Evolutionary conservation across 1,140 invertebrate genomes (phyloP), one percentile per base, ranked within the genome.

Genomic region (Halyomorpha halys): DNA sequence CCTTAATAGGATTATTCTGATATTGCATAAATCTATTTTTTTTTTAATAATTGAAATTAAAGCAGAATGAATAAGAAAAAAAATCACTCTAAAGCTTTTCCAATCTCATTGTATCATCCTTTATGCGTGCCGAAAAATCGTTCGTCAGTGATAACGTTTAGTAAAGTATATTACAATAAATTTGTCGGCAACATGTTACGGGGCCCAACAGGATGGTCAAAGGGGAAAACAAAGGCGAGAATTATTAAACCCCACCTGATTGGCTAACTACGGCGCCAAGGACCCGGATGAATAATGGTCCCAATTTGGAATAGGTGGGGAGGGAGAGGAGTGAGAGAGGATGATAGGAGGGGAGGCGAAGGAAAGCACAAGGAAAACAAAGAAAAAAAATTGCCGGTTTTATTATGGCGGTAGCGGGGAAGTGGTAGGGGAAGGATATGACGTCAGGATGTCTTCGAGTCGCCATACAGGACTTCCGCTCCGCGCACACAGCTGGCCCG

Each of bases 401-500:
- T 49, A 21, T 49, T 49, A 49, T 49, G 47, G 47, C 47, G 47
- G 47, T 49, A 49, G 47, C n/a, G 5, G 47, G 47, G n/a, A 19
- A 49, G 21, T 3, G 47, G 47, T 49, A 21, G 47, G 47, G 47
- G 21, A 21, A 49, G 47, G 47, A 49, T 49, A 21, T 49, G 47
- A 49, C 47, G 47, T 49, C 47, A 49, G 47, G n/a, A 14, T 49
- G 47, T 49, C 47, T 49, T 49, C 11, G n/a, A 39, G n/a, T 49
- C n/a, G 47, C 47, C 47, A 49, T 49, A 49, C 47, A 39, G 47
- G 47, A 49, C 47, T 49, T 49, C 47, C 47, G 47, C 47, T 49
- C 21, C 47, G n/a, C 47, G n/a, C 47, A 6, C 47, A 39, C 34
- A 39, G 34, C 34, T 39, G 34, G 5, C 13, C 34, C 34, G 34